These are phyloP conservation scores for Zeugodacus cucurbitae DNA, from an alignment of 1,140 invertebrate species.

Conservation along the genomic window DNA sequence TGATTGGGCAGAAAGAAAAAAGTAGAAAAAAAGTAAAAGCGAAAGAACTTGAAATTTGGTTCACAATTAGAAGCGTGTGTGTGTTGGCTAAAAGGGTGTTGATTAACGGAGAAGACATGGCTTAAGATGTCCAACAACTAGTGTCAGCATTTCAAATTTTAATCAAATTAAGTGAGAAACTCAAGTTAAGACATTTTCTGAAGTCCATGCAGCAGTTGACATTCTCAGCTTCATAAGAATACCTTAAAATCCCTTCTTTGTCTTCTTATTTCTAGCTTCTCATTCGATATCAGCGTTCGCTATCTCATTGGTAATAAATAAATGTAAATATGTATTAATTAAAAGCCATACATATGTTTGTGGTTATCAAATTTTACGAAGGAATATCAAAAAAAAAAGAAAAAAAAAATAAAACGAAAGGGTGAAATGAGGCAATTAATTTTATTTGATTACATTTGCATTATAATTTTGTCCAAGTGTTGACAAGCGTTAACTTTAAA, in stretches of 20 bases:
- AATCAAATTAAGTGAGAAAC: too few species aligned
- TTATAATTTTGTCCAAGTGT: background rate
- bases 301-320: background rate
- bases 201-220: too few species aligned
- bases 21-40: background rate
- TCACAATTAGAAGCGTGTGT: background rate
- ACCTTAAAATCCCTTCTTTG: background rate
- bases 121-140: background rate
- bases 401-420: background rate
- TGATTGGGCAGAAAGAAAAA: background rate
- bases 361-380: background rate
- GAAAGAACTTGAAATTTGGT: background rate
- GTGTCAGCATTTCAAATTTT: background rate
- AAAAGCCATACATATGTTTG: background rate
- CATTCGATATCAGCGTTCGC: background rate
- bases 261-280: background rate
- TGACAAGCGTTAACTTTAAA: background rate
- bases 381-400: too few species aligned
- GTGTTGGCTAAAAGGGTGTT: background rate
- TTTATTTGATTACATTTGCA: slow-evolving; percentile 13
- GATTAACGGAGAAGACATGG: background rate
- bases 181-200: background rate
- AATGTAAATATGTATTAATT: background rate
- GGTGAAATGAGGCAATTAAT: background rate
- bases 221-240: too few species aligned